phyloP scores from a whole-genome alignment of 2,797 vertebrate species.

The Artibeus jamaicensis region DNA sequence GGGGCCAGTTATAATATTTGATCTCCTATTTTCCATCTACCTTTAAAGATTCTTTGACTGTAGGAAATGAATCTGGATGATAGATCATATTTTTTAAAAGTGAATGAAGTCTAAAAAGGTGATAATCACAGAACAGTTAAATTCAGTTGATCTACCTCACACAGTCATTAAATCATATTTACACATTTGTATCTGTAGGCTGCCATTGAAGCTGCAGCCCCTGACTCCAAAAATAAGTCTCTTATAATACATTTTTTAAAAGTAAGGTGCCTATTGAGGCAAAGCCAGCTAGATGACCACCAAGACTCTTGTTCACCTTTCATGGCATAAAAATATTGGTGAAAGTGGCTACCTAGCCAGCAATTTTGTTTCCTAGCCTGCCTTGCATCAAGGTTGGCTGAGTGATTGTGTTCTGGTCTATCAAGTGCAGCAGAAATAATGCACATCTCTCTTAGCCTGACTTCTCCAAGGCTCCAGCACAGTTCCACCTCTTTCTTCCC shows the following conservation, averaged over 20 bases:
- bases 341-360: background rate
- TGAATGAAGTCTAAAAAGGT: conserved; percentile 23
- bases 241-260: background rate
- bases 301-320: background rate
- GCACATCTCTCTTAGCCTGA: background rate
- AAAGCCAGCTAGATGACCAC: background rate
- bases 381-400: background rate
- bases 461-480: background rate
- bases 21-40: conserved; percentile 54
- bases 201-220: background rate
- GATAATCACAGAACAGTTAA: background rate
- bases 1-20: conserved; percentile 52
- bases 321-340: background rate
- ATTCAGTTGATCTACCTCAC: background rate
- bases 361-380: background rate
- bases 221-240: background rate
- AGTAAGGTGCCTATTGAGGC: background rate
- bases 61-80: conserved; percentile 58
- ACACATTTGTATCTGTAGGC: background rate
- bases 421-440: background rate
- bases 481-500: background rate
- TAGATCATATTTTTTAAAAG: conserved; percentile 23
- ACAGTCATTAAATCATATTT: background rate
- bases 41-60: conserved; percentile 61
- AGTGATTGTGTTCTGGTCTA: background rate